A percentile compares a stretch with the other conserved stretches of the same genome.
Conservation (phyloP, 2,888 invertebrate genomes). For the Apocheima hispidaria region DNA sequence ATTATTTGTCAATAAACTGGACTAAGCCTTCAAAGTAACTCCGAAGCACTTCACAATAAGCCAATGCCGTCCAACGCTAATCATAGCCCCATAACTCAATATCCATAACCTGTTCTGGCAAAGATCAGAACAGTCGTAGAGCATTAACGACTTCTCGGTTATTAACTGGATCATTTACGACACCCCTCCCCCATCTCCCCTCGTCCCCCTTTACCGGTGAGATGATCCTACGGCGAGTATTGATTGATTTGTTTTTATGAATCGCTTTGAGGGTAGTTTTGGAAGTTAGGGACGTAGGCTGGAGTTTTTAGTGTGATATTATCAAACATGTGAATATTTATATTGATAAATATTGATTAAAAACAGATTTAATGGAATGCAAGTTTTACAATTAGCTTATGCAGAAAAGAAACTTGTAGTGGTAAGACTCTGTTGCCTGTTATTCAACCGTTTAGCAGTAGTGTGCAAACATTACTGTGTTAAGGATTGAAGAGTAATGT, state of each 20-base stretch:
- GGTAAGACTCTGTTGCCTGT: no score
- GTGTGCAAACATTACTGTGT: no score
- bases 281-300: slow-evolving; percentile 16
- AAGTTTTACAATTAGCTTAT: no score
- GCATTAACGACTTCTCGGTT: slow-evolving; percentile 57
- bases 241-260: slow-evolving; percentile 67
- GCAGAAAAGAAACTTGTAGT: no score
- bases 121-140: slow-evolving; percentile 30
- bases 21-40: slow-evolving; percentile 5
- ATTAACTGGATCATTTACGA: slow-evolving; percentile 72
- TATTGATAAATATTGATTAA: no score
- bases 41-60: slow-evolving; percentile 7
- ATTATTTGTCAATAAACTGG: slow-evolving; percentile 1
- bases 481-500: no score
- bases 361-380: no score
- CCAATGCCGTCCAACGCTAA: slow-evolving; percentile 14
- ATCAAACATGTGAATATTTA: no score
- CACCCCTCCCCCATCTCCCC: slow-evolving; percentile 47
- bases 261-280: slow-evolving; percentile 30
- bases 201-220: slow-evolving; percentile 17
- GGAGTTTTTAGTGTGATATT: no score
- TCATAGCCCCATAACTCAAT: slow-evolving; percentile 17
- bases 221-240: slow-evolving; percentile 52
- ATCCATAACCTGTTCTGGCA: slow-evolving; percentile 31
- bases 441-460: no score